A percentile compares a stretch with the other conserved stretches of the same genome.
These are phyloP conservation scores for Zoanthus gigantus DNA, from an alignment of 92 coral and sea anemone species.

Conservation along the genomic window DNA sequence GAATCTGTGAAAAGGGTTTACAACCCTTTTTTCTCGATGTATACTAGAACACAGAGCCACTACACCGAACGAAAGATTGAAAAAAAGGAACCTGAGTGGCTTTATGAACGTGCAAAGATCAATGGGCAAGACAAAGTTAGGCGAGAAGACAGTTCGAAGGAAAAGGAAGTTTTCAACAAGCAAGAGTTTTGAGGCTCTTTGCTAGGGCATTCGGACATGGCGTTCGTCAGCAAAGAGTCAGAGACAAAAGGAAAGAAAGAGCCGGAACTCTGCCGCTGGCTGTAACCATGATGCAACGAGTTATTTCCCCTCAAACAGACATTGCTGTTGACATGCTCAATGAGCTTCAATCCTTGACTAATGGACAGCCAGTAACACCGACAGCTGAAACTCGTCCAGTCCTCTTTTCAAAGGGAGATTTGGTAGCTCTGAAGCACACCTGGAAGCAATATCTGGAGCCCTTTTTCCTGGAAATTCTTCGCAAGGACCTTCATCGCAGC, in stretches of 20 bases:
- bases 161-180: not conserved
- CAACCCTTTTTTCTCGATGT: conserved; percentile 52
- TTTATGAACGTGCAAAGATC: conserved; percentile 33
- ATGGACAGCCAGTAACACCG: not conserved
- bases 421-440: too few species aligned
- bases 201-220: conserved; percentile 53
- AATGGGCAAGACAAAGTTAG: not conserved
- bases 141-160: not conserved
- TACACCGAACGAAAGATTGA: conserved; percentile 48
- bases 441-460: too few species aligned
- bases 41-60: conserved; percentile 65
- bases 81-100: conserved; percentile 53
- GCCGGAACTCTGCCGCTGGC: conserved; percentile 60
- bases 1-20: conserved; percentile 63
- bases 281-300: conserved; percentile 47
- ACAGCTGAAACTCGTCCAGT: too few species aligned
- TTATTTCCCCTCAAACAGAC: not conserved
- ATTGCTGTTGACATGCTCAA: conserved; percentile 21
- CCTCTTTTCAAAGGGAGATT: too few species aligned
- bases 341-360: conserved; percentile 39
- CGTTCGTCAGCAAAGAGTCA: conserved; percentile 57
- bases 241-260: conserved; percentile 57
- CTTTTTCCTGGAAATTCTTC: not conserved
- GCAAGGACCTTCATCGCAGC: conserved; percentile 34
- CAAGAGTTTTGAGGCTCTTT: conserved; percentile 36